Evolutionary conservation across 1,140 invertebrate genomes (phyloP), one percentile per base, ranked within the genome.

Genomic region (Trachymyrmex cornetzi): DNA sequence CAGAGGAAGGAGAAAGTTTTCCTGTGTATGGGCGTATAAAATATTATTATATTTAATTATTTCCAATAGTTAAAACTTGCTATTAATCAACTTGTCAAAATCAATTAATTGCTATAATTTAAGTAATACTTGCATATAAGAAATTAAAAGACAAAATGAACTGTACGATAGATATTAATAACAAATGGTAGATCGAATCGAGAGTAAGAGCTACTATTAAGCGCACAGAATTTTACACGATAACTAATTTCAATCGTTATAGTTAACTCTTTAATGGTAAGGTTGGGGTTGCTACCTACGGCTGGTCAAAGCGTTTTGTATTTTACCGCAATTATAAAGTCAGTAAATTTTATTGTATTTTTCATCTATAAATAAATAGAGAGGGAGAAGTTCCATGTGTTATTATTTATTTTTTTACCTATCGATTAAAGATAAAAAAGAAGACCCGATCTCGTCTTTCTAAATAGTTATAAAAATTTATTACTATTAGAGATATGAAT

Each of bases 21-120:
- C 38, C 30, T 38, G 6, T 34, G 2, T 66, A 5, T 34, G 2
- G 19, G 6, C 1, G 7, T 34, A n/a, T 34, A n/a, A 66, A 66
- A 66, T 66, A 34, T n/a, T 64, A 64, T 64, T 66, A 66, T 30
- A 66, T 66, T 66, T 11, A 34, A 34, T 66, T 34, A 66, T 0
- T 66, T 66, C 6, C 2, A 19, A 24, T 22, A 64, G 7, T 64
- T 64, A 64, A 64, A 30, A 64, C 27, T 34, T 2, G 61, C 16
- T 34, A 64, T 64, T 64, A 64, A 64, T 64, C 61, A 64, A 64
- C 0, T 27, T 64, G 27, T 19, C 27, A 11, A 64, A 34, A 34
- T 64, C 27, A 64, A 27, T n/a, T 19, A 19, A 64, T 19, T 64
- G 16, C 7, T 64, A 9, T 34, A 34, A 64, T 19, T 7, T 57